Evolutionary conservation across 2,888 invertebrate species (phyloP).

Genomic region (Sympetrum striolatum): DNA sequence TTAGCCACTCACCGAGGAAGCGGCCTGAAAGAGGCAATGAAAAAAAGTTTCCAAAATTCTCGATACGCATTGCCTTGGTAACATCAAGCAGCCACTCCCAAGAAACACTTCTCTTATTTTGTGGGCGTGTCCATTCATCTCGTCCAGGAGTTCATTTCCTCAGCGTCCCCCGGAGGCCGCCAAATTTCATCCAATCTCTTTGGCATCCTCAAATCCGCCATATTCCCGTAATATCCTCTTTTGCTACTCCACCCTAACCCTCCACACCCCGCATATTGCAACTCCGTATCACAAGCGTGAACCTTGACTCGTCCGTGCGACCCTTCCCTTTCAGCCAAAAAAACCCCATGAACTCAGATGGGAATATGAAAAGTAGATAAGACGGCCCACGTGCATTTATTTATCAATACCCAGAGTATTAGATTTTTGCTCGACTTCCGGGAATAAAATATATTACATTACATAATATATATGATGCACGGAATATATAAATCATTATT

Average conservation of each 20-base stretch:
- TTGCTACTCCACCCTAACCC: background rate
- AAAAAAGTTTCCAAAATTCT: background rate
- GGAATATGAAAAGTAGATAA: conserved; percentile 19
- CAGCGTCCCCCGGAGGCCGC: background rate
- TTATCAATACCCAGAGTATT: too few species aligned
- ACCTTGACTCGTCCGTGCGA: background rate
- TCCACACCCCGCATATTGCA: background rate
- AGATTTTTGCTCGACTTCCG: too few species aligned
- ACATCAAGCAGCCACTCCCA: background rate
- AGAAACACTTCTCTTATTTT: background rate
- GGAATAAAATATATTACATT: too few species aligned
- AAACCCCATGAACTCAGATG: background rate
- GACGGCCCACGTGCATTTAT: background rate
- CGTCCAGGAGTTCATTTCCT: background rate
- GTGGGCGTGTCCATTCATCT: background rate
- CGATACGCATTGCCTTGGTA: background rate
- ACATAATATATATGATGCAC: too few species aligned
- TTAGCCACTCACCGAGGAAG: background rate
- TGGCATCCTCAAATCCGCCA: background rate
- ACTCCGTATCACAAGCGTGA: background rate
- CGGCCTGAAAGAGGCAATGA: background rate
- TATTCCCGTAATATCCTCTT: background rate
- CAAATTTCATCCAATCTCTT: background rate
- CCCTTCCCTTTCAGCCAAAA: background rate
- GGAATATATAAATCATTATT: too few species aligned